Evolutionary conservation across 1,140 invertebrate genomes (phyloP).

Genomic region (Pogonomyrmex barbatus): DNA sequence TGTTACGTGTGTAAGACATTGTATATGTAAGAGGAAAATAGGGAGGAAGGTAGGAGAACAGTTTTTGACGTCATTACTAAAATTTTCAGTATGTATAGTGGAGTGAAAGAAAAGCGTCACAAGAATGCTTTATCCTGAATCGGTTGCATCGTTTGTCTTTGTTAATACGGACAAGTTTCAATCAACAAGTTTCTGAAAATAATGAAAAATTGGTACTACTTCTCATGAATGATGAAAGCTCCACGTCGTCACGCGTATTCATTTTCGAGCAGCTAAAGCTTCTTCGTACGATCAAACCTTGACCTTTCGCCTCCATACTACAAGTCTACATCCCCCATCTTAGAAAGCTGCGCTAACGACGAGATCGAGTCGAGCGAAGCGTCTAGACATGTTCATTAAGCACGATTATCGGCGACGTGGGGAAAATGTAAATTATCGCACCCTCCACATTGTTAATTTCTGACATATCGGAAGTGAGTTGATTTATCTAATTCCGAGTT

Average conservation of each 20-base stretch:
- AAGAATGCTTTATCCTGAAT: slow-evolving; percentile 19
- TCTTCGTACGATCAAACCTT: slow-evolving; percentile 25
- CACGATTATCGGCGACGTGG: slow-evolving; percentile 17
- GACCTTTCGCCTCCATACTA: slow-evolving; percentile 6
- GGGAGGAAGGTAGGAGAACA: not conserved
- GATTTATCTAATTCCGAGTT: not conserved
- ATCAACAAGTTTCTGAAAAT: slow-evolving; percentile 23
- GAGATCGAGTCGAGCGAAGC: slow-evolving; percentile 7
- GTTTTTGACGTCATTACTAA: not conserved
- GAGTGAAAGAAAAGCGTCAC: slow-evolving; percentile 20
- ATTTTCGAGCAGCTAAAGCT: slow-evolving; percentile 12
- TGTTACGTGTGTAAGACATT: not conserved
- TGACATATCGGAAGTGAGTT: not conserved
- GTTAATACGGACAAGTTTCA: slow-evolving; percentile 23
- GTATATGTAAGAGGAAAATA: not conserved
- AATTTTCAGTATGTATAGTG: not conserved
- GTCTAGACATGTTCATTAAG: slow-evolving; percentile 48
- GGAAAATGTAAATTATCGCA: slow-evolving; percentile 28
- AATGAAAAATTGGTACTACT: slow-evolving; percentile 39
- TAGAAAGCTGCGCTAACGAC: slow-evolving; percentile 7
- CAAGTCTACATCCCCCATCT: not conserved
- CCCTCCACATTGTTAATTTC: not conserved
- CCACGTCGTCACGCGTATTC: not conserved
- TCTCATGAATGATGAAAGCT: not conserved
- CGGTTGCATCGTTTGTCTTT: slow-evolving; percentile 40